Evolutionary conservation across 2,888 invertebrate species (phyloP), one percentile per base, ranked within the genome.

Genomic region (Chydorus sphaericus): DNA sequence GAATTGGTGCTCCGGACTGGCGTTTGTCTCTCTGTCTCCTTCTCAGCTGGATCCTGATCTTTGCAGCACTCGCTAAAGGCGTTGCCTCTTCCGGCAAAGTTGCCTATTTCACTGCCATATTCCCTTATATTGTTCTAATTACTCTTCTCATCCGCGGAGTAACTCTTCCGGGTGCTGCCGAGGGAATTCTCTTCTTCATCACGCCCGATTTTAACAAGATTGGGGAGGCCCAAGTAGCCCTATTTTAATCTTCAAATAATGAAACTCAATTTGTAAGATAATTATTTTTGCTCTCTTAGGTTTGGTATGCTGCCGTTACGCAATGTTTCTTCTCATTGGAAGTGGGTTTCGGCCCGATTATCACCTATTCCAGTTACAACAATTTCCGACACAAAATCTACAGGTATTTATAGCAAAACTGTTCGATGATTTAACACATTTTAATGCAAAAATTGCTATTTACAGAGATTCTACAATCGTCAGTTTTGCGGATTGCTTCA

Each of bases 91-190:
- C 57, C 10, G 57, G 57, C 1, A 57, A 57, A 48, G 54, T 53
- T 11, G 81, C 90, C 0, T 92, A 91, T 69, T 86, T 92, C 68
- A 80, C 91, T n/a, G 91, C 91, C 0, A 69, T 90, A 2, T 88
- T 88, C 67, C 89, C 89, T 0, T 87, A 86, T 65, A 75, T 85
- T 5, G 80, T 90, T 52, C 77, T 90, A 70, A 71, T 86, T 58
- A 79, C 80, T 31, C 71, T 90, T 39, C 74, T 90, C 14, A 77
- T 87, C 54, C 71, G 79, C 50, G 77, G 81, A 1, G 70, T 76
- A 1, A 79, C 78, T 0, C 64, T 81, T 53, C 79, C 80, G 1
- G 89, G 89, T 1, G 82, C 89, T 14, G 73, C 69, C 2, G 73
- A 78, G 30, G 90, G 89, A 1, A 82, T 89, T 51, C 67, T 80